Evolutionary conservation across 2,797 vertebrate genomes (phyloP).

Genomic region (Simalia tracyae): DNA sequence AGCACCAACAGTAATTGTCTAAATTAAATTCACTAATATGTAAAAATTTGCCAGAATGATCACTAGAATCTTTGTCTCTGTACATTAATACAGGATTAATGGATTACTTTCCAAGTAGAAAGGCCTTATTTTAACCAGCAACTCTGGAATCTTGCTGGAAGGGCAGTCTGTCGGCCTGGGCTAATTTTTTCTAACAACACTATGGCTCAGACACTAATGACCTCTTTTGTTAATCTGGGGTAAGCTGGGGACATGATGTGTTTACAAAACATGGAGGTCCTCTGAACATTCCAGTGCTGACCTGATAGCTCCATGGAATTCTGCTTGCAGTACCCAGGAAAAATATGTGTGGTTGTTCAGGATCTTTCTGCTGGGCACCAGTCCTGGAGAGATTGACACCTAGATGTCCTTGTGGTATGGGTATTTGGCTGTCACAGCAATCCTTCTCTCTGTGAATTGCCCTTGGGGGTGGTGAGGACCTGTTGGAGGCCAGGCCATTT

Average conservation of each 20-base stretch:
- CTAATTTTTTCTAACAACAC: too few relatives aligned
- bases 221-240: background rate
- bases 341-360: background rate
- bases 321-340: background rate
- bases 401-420: background rate
- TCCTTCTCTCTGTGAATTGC: background rate
- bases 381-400: background rate
- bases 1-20: background rate
- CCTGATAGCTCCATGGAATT: background rate
- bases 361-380: background rate
- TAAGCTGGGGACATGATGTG: background rate
- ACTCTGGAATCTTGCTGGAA: background rate
- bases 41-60: background rate
- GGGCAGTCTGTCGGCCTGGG: background rate
- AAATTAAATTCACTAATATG: background rate
- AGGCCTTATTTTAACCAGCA: background rate
- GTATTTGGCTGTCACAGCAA: background rate
- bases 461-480: background rate
- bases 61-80: background rate
- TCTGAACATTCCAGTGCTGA: background rate
- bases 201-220: background rate
- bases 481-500: conserved; percentile 3
- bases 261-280: background rate
- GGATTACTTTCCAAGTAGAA: background rate
- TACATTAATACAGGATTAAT: background rate